These are phyloP conservation scores for Calcarius lapponicus DNA, from an alignment of 2,797 vertebrate genomes.

Conservation along the genomic window DNA sequence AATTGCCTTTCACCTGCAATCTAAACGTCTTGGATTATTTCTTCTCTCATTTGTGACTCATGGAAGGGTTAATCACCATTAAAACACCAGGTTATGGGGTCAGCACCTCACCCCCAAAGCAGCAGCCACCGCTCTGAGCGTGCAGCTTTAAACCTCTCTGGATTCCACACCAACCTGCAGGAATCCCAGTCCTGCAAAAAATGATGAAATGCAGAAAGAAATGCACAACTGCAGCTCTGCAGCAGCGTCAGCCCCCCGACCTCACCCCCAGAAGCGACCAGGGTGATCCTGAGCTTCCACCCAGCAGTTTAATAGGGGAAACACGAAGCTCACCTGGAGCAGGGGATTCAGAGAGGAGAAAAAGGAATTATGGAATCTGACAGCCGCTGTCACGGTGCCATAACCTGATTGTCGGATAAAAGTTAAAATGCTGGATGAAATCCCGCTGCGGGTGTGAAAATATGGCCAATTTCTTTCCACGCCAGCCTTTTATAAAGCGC, in stretches of 20 bases:
- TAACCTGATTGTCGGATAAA: neutral
- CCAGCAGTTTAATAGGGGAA: neutral
- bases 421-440: constrained; percentile 43
- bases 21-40: neutral
- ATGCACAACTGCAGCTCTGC: neutral
- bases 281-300: neutral
- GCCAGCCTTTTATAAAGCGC: constrained; percentile 27
- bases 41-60: neutral
- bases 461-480: neutral
- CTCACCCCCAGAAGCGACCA: neutral
- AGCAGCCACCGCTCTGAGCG: neutral
- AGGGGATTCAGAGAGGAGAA: neutral
- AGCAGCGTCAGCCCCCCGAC: neutral
- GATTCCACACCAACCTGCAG: neutral
- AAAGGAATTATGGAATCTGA: neutral
- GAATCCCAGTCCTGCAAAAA: neutral
- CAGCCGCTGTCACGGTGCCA: neutral
- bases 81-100: neutral
- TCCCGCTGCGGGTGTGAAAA: neutral
- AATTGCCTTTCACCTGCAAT: neutral
- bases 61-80: neutral
- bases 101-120: neutral
- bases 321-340: neutral
- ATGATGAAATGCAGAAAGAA: neutral
- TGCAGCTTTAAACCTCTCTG: neutral